A percentile compares a stretch with the other conserved stretches of the same genome.
Conservation (phyloP, 92 coral and sea anemone genomes). For the Epizoanthus rinbou region DNA sequence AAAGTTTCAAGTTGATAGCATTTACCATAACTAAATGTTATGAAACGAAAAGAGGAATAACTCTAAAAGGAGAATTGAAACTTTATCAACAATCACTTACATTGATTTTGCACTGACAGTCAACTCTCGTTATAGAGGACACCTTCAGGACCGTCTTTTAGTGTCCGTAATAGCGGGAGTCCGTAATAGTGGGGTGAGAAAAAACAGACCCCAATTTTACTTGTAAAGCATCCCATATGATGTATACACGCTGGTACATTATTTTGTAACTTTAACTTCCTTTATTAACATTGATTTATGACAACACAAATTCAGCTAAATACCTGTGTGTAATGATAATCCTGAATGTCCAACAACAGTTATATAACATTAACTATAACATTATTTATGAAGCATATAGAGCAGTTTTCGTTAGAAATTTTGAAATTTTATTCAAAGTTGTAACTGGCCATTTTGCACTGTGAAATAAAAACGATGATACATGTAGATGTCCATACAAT, state of each 20-base stretch:
- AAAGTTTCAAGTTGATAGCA: too few relatives aligned
- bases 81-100: too few relatives aligned
- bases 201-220: conserved; percentile 14
- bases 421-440: conserved; percentile 29
- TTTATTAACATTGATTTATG: conserved; percentile 17
- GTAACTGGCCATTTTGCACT: conserved; percentile 10
- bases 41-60: too few relatives aligned
- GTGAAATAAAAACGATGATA: too few relatives aligned
- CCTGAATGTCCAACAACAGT: neutral
- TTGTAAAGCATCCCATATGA: conserved; percentile 3
- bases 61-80: too few relatives aligned
- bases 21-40: too few relatives aligned
- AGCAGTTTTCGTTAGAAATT: conserved; percentile 6
- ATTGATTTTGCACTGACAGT: too few relatives aligned
- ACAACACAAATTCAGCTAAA: conserved; percentile 13
- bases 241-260: conserved; percentile 11
- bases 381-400: conserved; percentile 32
- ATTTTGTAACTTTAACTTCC: conserved; percentile 20
- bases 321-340: conserved; percentile 4
- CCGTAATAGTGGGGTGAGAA: conserved; percentile 14
- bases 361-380: conserved; percentile 12
- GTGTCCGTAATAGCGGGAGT: neutral
- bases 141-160: conserved; percentile 45
- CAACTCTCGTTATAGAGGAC: conserved; percentile 48
- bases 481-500: neutral